Percentiles rank a stretch among this genome's conserved stretches.
Evolutionary conservation across 2,888 invertebrate genomes (phyloP).

Genomic region (Euzophera pinguis): DNA sequence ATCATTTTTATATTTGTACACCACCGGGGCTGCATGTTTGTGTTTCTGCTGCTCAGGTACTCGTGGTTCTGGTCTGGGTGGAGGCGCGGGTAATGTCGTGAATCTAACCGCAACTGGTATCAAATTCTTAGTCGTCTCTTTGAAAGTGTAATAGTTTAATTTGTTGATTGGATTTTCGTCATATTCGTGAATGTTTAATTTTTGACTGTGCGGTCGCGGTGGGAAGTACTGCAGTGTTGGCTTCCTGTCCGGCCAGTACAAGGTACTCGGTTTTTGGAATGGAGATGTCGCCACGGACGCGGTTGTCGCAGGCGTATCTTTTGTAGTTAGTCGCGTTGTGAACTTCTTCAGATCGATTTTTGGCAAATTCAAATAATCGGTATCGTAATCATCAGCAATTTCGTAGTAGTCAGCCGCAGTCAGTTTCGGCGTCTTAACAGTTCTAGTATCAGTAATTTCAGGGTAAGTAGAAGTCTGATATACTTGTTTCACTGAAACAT

Average conservation of each 20-base stretch:
- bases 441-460: conserved; percentile 19
- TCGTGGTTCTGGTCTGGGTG: background rate
- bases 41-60: conserved; percentile 6
- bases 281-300: conserved; percentile 25
- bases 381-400: conserved; percentile 53
- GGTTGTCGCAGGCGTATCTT: conserved; percentile 19
- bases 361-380: conserved; percentile 52
- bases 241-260: conserved; percentile 42
- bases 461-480: conserved; percentile 16
- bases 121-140: conserved; percentile 25
- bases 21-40: background rate
- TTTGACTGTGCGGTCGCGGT: conserved; percentile 39
- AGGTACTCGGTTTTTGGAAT: conserved; percentile 26
- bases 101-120: conserved; percentile 19
- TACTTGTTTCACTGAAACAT: background rate
- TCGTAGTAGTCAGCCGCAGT: conserved; percentile 56
- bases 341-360: conserved; percentile 61
- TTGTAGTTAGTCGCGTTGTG: conserved; percentile 25
- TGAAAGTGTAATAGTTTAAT: conserved; percentile 37
- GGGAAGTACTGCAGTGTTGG: conserved; percentile 68
- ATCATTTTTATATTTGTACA: conserved; percentile 6
- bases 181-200: conserved; percentile 39
- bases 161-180: conserved; percentile 43
- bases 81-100: conserved; percentile 21
- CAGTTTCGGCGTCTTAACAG: conserved; percentile 38